These are phyloP conservation scores for Cybosia mesomella DNA, from an alignment of 2,888 invertebrate species.

Conservation along the genomic window DNA sequence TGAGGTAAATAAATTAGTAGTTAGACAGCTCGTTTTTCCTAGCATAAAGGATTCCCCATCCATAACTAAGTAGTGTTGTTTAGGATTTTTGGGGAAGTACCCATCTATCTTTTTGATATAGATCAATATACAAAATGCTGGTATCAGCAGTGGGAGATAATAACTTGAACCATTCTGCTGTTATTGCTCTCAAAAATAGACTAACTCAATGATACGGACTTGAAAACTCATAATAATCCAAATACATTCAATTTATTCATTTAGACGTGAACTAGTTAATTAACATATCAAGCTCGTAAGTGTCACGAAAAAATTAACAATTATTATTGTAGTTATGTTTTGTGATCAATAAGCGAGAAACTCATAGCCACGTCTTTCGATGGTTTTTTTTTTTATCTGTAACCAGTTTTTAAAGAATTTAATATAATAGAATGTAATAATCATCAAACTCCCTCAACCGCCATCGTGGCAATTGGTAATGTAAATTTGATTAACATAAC, in stretches of 20 bases:
- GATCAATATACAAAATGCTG: neutral
- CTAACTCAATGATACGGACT: neutral
- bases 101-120: neutral
- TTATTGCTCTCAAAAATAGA: neutral
- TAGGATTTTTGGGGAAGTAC: neutral
- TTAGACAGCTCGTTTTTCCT: neutral
- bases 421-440: neutral
- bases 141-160: neutral
- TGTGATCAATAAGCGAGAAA: neutral
- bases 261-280: neutral
- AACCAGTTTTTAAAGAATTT: conserved; percentile 25
- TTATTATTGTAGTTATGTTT: neutral
- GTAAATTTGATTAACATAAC: conserved; percentile 4
- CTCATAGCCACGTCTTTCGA: neutral
- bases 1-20: neutral
- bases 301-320: neutral
- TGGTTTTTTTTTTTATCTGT: neutral
- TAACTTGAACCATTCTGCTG: neutral
- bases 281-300: neutral
- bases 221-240: neutral
- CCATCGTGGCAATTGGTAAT: neutral
- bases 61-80: neutral
- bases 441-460: neutral
- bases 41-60: neutral
- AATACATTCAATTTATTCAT: neutral